Evolutionary conservation across 2,888 invertebrate species (phyloP).

Genomic region (Macrosiphum euphorbiae): DNA sequence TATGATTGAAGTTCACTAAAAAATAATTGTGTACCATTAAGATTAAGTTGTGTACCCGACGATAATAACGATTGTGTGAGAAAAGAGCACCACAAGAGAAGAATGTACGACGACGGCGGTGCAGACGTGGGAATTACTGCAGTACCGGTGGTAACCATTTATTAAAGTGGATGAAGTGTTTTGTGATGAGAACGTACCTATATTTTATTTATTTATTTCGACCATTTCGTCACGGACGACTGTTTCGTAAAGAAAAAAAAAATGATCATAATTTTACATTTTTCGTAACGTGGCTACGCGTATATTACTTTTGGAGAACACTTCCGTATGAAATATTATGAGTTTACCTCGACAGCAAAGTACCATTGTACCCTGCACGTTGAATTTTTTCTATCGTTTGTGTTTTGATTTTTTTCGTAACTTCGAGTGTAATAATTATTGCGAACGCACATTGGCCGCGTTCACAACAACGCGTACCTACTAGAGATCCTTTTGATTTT

Average conservation of each 20-base stretch:
- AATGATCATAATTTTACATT: constrained; percentile 2
- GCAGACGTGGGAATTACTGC: constrained; percentile 11
- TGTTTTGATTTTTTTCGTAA: not conserved
- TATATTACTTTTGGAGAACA: not conserved
- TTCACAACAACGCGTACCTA: not conserved
- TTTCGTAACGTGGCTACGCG: not conserved
- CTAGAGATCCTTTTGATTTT: not conserved
- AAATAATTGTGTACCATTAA: not conserved
- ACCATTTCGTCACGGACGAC: not conserved
- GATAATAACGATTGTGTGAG: not conserved
- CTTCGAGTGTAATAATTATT: not conserved
- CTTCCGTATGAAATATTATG: not conserved
- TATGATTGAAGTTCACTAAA: not conserved
- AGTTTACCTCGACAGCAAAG: not conserved
- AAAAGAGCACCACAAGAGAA: not conserved
- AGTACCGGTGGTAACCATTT: not conserved
- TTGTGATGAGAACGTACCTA: not conserved
- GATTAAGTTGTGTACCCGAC: not conserved
- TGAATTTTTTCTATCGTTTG: not conserved
- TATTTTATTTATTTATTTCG: not conserved
- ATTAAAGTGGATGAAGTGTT: constrained; percentile 38
- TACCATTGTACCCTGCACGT: not conserved
- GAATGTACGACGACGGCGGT: not conserved
- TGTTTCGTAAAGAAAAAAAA: not conserved
- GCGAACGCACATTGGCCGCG: not conserved